Evolutionary conservation across 37 sponge, comb jelly and placozoan species (phyloP), one percentile per base, ranked within the genome.

Genomic region (Haliclona indistincta): DNA sequence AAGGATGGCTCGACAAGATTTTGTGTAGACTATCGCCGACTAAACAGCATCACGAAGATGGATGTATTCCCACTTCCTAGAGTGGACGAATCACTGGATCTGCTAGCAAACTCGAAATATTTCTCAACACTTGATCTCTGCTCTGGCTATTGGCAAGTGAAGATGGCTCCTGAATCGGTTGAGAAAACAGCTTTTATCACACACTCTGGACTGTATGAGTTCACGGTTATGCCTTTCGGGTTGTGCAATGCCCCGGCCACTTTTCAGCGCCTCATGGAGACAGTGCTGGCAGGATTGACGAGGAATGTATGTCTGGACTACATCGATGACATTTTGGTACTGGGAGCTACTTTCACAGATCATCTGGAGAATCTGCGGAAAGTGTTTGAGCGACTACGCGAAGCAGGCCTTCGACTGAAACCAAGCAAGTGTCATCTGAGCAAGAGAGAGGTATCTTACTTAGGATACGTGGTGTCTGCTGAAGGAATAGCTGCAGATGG

Each of bases 11-110:
- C 58, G 3, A 38, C 43, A 2, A 71, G 83, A n/a, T 87, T 87
- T 42, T 81, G 82, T 39, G 84, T 88, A 4, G 89, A 88, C 58
- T 88, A 88, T 49, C 60, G 84, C 1, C 40, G 44, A 34, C 73
- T 88, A 25, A 88, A 86, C 56, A 47, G 65, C 8, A 76, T 87
- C 0, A 82, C 88, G 3, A 74, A 69, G 67, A 74, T 42, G 56
- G 82, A 87, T 45, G 88, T 74, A n/a, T 86, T 54, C 43, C 88
- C 88, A 6, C 56, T 87, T 10, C 79, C 89, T 19, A 34, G 79
- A 13, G 74, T 86, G 20, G 88, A 86, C 64, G 88, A 80, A 13
- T 47, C 71, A 2, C 70, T 80, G 17, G 80, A 86, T 54, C 68
- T 70, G 20, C 69, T 84, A 4, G 72, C 67, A 5, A 70, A 63